Conservation (phyloP, 2,113 vertebrate genomes). For the Crocuta crocuta region DNA sequence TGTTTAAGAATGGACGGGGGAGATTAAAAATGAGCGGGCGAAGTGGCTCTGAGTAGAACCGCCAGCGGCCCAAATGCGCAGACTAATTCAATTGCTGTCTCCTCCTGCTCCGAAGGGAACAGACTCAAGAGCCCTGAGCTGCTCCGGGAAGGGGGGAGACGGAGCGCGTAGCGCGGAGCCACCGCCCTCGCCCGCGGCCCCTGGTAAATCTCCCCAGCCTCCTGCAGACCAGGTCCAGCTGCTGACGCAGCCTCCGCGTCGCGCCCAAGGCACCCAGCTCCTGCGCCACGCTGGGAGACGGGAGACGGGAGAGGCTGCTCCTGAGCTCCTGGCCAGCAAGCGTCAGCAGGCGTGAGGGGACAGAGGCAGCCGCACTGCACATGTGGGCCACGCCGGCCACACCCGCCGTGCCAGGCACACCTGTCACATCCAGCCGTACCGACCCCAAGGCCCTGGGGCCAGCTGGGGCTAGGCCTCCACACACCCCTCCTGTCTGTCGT, state of each 20-base stretch:
- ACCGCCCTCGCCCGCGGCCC: background rate
- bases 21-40: slow-evolving; percentile 35
- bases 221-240: background rate
- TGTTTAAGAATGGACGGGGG: slow-evolving; percentile 47
- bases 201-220: background rate
- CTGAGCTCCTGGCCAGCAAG: background rate
- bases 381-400: background rate
- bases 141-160: background rate
- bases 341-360: background rate
- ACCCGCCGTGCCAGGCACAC: background rate
- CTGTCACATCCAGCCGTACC: background rate
- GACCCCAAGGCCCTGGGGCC: background rate
- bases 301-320: background rate
- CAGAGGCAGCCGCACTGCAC: rapidly evolving
- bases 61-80: slow-evolving; percentile 35
- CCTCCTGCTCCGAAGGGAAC: background rate
- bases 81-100: slow-evolving; percentile 44
- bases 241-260: background rate
- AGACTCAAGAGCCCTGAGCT: background rate
- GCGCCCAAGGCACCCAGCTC: too few species aligned
- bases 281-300: too few species aligned
- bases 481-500: rapidly evolving
- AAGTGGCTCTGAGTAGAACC: slow-evolving; percentile 21
- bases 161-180: rapidly evolving
- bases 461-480: rapidly evolving